These are phyloP conservation scores for Blera fallax DNA, from an alignment of 2,888 invertebrate species.

Conservation along the genomic window DNA sequence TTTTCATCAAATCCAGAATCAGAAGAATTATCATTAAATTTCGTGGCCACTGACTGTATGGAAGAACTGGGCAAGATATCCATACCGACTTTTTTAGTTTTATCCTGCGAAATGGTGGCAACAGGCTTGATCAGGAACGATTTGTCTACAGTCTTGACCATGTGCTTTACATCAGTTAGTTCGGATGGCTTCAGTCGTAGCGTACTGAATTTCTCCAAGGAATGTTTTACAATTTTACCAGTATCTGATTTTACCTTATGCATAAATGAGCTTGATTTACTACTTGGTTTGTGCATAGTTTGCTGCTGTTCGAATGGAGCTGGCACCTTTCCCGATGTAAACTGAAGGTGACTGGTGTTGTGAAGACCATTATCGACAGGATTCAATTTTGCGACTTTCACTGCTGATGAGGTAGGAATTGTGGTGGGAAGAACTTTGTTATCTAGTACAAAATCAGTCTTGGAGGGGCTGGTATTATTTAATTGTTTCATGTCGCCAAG, in stretches of 20 bases:
- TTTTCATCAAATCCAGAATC: conserved; percentile 89
- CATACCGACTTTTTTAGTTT: conserved; percentile 29
- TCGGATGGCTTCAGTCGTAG: conserved; percentile 74
- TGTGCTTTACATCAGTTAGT: conserved; percentile 73
- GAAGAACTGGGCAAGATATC: conserved; percentile 74
- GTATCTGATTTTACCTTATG: conserved; percentile 77
- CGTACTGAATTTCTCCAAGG: conserved; percentile 75
- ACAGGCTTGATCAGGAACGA: conserved; percentile 67
- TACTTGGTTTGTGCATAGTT: conserved; percentile 44
- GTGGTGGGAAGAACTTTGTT: conserved; percentile 61
- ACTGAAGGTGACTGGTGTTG: conserved; percentile 26
- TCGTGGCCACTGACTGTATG: conserved; percentile 78
- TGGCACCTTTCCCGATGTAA: conserved; percentile 22
- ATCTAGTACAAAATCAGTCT: conserved; percentile 66
- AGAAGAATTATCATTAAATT: conserved; percentile 86
- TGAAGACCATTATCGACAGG: conserved; percentile 41
- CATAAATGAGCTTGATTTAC: conserved; percentile 73
- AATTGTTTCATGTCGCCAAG: conserved; percentile 76
- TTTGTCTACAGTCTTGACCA: conserved; percentile 74
- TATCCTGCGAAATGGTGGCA: conserved; percentile 37
- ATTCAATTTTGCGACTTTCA: conserved; percentile 64
- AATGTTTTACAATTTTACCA: conserved; percentile 76
- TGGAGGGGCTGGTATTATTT: conserved; percentile 55
- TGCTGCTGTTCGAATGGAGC: conserved; percentile 37
- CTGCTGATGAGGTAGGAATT: conserved; percentile 61